phyloP scores from a whole-genome alignment of 2,113 vertebrate genomes.

The Platichthys flesus region DNA sequence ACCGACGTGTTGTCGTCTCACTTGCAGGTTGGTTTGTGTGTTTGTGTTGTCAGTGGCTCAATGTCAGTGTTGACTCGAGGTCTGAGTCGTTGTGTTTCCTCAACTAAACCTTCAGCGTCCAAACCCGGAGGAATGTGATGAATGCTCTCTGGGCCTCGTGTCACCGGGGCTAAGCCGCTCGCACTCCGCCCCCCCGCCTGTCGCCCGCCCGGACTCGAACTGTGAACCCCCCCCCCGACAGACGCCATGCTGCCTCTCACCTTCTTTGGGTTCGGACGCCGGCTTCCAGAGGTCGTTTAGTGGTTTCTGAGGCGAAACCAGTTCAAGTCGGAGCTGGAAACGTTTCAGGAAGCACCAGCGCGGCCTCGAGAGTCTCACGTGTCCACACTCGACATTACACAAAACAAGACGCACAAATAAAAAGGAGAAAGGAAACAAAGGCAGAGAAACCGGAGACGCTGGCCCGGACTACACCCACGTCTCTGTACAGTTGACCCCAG shows the following conservation, averaged over 20 bases:
- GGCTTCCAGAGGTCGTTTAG: slow-evolving; percentile 8
- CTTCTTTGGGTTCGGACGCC: slow-evolving; percentile 24
- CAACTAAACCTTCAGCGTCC: slow-evolving; percentile 25
- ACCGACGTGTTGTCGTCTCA: too few relatives aligned
- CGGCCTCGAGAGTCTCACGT: background rate
- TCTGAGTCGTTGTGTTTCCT: too few relatives aligned
- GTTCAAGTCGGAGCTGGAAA: background rate
- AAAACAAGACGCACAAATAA: slow-evolving; percentile 21
- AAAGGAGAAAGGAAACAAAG: slow-evolving; percentile 15
- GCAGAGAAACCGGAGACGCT: slow-evolving; percentile 55
- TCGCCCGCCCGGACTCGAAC: too few relatives aligned
- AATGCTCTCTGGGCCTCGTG: slow-evolving; percentile 28
- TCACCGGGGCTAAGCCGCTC: too few relatives aligned
- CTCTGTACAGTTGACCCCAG: slow-evolving; percentile 67
- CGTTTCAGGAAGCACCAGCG: too few relatives aligned
- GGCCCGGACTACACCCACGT: slow-evolving; percentile 50
- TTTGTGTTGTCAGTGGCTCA: too few relatives aligned
- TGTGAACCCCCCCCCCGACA: slow-evolving; percentile 41
- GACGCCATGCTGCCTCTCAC: background rate
- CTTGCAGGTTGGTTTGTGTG: too few relatives aligned
- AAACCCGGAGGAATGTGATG: slow-evolving; percentile 45
- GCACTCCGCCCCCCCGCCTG: too few relatives aligned
- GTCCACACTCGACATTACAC: background rate
- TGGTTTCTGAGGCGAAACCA: background rate
- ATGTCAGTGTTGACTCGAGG: too few relatives aligned